Percentiles rank a stretch among this genome's conserved stretches.
Conservation (phyloP, 2,888 invertebrate species). For the Empis livida region DNA sequence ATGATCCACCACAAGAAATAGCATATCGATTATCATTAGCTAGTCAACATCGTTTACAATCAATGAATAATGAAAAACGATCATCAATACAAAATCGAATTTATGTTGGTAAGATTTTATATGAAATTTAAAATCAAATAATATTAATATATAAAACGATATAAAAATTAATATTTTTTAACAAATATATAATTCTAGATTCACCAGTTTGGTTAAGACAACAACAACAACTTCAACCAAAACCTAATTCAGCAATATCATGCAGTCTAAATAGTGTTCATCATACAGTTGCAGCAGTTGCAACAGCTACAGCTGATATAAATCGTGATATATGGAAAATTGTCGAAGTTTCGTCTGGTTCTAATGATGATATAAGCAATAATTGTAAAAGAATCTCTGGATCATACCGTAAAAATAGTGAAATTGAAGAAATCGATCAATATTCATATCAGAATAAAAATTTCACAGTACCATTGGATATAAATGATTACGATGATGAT, state of each 20-base stretch:
- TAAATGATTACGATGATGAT: conserved; percentile 19
- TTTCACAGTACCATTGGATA: conserved; percentile 25
- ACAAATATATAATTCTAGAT: too few relatives aligned
- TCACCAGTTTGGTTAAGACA: conserved; percentile 49
- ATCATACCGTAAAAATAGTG: neutral
- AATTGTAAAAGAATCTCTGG: conserved; percentile 11
- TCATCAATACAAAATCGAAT: conserved; percentile 38
- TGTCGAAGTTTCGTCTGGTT: conserved; percentile 36
- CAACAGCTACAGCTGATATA: conserved; percentile 32
- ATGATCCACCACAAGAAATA: conserved; percentile 39
- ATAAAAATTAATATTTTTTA: too few relatives aligned
- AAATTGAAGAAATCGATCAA: conserved; percentile 15
- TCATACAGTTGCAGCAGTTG: conserved; percentile 34
- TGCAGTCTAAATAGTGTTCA: conserved; percentile 23
- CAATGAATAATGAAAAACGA: conserved; percentile 42
- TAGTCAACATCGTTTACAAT: conserved; percentile 35
- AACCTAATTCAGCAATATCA: conserved; percentile 20
- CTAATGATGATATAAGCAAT: conserved; percentile 23
- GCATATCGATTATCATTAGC: conserved; percentile 33
- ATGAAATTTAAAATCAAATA: neutral
- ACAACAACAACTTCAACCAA: conserved; percentile 27
- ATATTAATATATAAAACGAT: neutral
- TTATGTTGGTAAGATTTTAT: conserved; percentile 37
- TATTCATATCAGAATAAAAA: conserved; percentile 29
- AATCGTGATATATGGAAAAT: conserved; percentile 41